Base-by-base conservation (phyloP, 1,140 invertebrate species). In the Dendroctonus valens region DNA sequence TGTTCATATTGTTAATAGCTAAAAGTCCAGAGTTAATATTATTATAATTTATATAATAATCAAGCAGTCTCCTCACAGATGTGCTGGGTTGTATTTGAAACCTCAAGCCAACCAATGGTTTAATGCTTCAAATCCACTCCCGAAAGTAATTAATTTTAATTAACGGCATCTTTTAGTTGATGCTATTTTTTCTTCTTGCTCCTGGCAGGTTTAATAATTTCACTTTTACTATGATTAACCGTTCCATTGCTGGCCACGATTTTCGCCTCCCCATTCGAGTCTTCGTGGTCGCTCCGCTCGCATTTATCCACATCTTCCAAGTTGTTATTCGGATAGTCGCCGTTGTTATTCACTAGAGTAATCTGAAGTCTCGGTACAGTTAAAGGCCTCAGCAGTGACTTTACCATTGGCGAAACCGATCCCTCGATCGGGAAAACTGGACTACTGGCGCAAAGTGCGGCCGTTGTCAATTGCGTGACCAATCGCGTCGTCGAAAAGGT, bases 401-500 rank as follows among this genome's bases (percentile, higher is more conserved):
- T 85, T 5, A 84, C 81, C 38, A 81, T 79, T 4, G 83, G 81
- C 15, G 83, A 81, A 2, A 81, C 79, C 6, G 73, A 75, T 38
- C 77, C 74, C 37, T 73, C 72, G 61, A 81, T 77, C 11, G 85
- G 85, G 51, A 87, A 78, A 6, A 83, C 84, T 0, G 86, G 84
- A 53, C 84, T 83, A 63, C 83, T 83, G 5, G 84, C 86, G 74
- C 86, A 87, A 5, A 87, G 77, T 0, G 85, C 85, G 0, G 86
- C 85, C 41, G 81, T 83, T 5, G 85, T 86, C 11, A 87, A 73
- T 68, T 87, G 84, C 3, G 84, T 83, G 12, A 86, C 83, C 26
- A 86, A 70, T 80, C 72, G 80, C 78, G 72, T 75, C 79, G 72
- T 79, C 69, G 69, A 75, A 67, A 69, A 80, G 73, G 40, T 78